Evolutionary conservation across 2,888 invertebrate species (phyloP), one percentile per base, ranked within the genome.

Genomic region (Eupithecia exiguata): DNA sequence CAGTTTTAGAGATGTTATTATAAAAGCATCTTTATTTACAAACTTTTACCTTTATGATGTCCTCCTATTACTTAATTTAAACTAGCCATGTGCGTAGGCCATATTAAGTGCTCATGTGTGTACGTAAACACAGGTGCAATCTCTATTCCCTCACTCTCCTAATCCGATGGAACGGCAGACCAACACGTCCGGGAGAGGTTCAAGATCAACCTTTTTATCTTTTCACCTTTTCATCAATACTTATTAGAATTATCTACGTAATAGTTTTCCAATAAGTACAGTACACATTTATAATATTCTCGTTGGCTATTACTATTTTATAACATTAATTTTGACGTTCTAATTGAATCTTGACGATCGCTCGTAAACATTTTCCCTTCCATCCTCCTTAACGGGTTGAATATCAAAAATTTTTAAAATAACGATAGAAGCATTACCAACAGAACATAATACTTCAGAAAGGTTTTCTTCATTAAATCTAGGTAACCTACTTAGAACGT

Each of bases 331-430:
- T 68, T 75, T 70, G 70, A 72, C 65, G 63, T 72, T 68, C 71
- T 74, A 76, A 80, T 80, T 78, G 80, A 79, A 77, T 79, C 69
- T 77, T 78, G 79, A 78, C 74, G 78, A 79, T 75, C 74, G 74
- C 58, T 76, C 74, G 73, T 75, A 77, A 77, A 73, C 67, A 7
- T 70, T 73, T 69, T 71, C 58, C 43, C 71, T 70, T 67, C 61
- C 70, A 12, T 58, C 53, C 53, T 70, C 68, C 21, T n/a, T 46
- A 49, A 68, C 65, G 63, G 66, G 43, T 53, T 66, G 38, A 68
- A 53, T 49, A 53, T 53, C 53, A 53, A 53, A 21, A 21, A 63
- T 68, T 61, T 69, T 40, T 74, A 53, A 53, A 10, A 74, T 69
- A 65, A 72, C 70, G 70, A 69, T 78, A 74, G 70, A 49, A 71